These are phyloP conservation scores for Acanthosepion pharaonis DNA, from an alignment of 2,888 invertebrate species.

Conservation along the genomic window DNA sequence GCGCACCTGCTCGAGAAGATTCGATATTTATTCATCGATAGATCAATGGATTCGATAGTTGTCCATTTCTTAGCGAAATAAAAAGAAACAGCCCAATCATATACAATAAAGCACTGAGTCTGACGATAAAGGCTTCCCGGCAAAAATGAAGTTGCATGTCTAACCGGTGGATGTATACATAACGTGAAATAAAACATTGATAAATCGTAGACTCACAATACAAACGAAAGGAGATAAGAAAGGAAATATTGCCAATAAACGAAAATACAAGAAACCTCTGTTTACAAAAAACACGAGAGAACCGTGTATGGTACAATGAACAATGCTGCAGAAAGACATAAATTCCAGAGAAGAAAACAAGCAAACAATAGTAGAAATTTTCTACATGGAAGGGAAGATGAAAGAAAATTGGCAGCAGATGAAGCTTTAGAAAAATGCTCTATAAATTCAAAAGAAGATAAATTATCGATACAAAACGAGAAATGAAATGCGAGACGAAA, in stretches of 20 bases:
- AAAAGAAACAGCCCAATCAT: neutral
- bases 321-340: neutral
- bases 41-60: constrained; percentile 6
- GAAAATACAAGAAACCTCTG: neutral
- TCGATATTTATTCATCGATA: neutral
- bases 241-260: neutral
- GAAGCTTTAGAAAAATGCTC: no score
- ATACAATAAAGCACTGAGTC: neutral
- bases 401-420: no score
- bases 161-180: neutral
- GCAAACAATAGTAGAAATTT: no score
- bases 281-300: neutral
- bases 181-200: neutral
- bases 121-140: neutral
- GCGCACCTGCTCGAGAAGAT: neutral
- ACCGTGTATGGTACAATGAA: neutral
- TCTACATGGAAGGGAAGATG: no score
- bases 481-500: neutral
- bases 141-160: neutral
- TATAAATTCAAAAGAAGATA: no score
- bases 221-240: neutral
- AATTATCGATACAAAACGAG: neutral
- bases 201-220: neutral
- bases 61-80: neutral
- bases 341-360: neutral